phyloP scores from a whole-genome alignment of 1,140 invertebrate species.

The Oedothorax gibbosus region DNA sequence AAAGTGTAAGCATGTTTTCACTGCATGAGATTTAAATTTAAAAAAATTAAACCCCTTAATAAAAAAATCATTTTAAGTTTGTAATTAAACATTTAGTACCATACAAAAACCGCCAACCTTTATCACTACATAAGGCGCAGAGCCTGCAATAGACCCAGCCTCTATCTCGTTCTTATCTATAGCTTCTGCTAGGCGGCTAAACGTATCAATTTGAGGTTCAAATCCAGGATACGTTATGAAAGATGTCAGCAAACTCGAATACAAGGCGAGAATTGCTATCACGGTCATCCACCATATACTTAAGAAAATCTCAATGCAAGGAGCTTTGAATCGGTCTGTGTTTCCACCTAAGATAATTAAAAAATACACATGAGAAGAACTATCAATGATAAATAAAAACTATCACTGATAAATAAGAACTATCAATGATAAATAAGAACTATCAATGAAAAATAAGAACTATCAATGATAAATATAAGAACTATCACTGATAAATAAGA shows the following conservation, averaged over 20 bases:
- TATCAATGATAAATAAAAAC: background rate
- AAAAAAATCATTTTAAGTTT: too few species aligned
- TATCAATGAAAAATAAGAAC: too few species aligned
- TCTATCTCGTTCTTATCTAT: constrained; percentile 1
- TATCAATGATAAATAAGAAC: too few species aligned
- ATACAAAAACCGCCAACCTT: background rate
- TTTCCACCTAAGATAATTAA: background rate
- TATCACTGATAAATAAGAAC: too few species aligned
- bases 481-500: too few species aligned
- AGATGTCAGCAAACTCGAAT: constrained; percentile 6
- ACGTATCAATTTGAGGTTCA: constrained; percentile 18
- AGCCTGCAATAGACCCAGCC: constrained; percentile 1
- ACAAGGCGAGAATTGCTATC: constrained; percentile 4
- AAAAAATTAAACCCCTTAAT: too few species aligned
- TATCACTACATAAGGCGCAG: constrained; percentile 11
- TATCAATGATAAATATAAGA: too few species aligned
- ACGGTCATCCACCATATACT: constrained; percentile 2
- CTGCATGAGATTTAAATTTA: too few species aligned
- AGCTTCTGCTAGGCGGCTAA: background rate
- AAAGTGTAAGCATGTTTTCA: too few species aligned
- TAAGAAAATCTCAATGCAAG: background rate
- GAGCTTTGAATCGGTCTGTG: background rate
- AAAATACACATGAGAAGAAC: background rate
- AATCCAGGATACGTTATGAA: constrained; percentile 17
- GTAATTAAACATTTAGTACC: too few species aligned